Percentiles rank a stretch among this genome's conserved stretches.
Conservation (phyloP, 2,797 vertebrate genomes). For the Sebastes taczanowskii region DNA sequence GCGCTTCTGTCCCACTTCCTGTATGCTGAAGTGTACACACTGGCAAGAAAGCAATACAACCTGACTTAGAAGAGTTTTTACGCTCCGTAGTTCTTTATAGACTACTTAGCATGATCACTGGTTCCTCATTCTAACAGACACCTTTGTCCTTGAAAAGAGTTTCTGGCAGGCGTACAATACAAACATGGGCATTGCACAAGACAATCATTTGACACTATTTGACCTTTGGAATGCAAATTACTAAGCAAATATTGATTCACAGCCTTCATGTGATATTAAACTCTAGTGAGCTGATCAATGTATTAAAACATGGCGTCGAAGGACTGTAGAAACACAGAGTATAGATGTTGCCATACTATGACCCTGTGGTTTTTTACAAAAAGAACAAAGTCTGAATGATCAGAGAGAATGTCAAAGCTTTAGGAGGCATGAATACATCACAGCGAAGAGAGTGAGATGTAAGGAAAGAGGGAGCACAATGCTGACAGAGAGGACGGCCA, state of each 20-base stretch:
- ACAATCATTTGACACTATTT: conserved; percentile 48
- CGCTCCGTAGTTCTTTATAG: conserved; percentile 26
- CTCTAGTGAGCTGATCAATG: not conserved
- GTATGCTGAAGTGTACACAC: conserved; percentile 21
- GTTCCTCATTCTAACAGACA: conserved; percentile 18
- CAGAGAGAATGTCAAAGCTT: conserved; percentile 37
- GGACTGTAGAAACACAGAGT: not conserved
- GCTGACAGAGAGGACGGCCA: conserved; percentile 7
- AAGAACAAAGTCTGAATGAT: conserved; percentile 42
- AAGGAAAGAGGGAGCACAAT: conserved; percentile 6
- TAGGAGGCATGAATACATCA: conserved; percentile 9
- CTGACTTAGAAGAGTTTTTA: conserved; percentile 26
- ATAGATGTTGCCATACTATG: conserved; percentile 15
- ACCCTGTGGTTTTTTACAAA: not conserved
- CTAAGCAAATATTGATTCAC: conserved; percentile 62
- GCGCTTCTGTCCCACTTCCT: conserved; percentile 48
- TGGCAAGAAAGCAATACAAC: conserved; percentile 33
- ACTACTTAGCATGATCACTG: conserved; percentile 31
- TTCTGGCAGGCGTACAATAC: conserved; percentile 49
- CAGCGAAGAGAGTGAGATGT: not conserved
- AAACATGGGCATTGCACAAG: conserved; percentile 60
- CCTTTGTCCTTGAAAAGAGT: conserved; percentile 38
- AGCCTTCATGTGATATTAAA: conserved; percentile 2
- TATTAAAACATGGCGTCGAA: not conserved
- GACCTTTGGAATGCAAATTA: conserved; percentile 64